Evolutionary conservation across 2,888 invertebrate genomes (phyloP).

Genomic region (Pristionchus entomophagus): DNA sequence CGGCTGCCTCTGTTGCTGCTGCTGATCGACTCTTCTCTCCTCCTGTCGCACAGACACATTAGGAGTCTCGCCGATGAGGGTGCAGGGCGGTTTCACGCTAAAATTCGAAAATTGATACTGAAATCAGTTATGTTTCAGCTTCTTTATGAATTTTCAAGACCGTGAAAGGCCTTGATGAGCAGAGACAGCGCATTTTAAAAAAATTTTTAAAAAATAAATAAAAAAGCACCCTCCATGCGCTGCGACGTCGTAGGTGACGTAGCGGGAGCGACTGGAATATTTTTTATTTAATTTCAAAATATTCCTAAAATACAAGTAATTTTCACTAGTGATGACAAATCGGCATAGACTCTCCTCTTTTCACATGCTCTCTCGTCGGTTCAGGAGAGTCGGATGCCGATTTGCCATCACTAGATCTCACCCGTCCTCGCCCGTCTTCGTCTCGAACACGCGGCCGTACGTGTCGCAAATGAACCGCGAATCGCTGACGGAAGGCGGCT

Average conservation of each 20-base stretch:
- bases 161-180: no score
- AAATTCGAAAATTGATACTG: neutral
- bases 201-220: no score
- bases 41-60: neutral
- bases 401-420: no score
- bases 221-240: neutral
- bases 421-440: neutral
- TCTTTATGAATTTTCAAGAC: neutral
- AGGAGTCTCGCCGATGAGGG: slow-evolving; percentile 1
- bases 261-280: neutral
- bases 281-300: neutral
- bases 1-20: neutral
- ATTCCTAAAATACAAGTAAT: no score
- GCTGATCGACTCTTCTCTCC: neutral
- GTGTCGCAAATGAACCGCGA: slow-evolving; percentile 4
- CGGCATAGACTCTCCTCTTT: no score
- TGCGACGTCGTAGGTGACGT: neutral
- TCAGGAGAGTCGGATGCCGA: no score
- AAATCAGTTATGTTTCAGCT: neutral
- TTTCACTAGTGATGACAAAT: no score
- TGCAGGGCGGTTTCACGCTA: neutral
- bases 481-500: no score
- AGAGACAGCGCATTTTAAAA: no score
- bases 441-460: slow-evolving; percentile 29
- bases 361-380: no score